Conservation (phyloP, 2,888 invertebrate species). For the Dryadula phaetusa region DNA sequence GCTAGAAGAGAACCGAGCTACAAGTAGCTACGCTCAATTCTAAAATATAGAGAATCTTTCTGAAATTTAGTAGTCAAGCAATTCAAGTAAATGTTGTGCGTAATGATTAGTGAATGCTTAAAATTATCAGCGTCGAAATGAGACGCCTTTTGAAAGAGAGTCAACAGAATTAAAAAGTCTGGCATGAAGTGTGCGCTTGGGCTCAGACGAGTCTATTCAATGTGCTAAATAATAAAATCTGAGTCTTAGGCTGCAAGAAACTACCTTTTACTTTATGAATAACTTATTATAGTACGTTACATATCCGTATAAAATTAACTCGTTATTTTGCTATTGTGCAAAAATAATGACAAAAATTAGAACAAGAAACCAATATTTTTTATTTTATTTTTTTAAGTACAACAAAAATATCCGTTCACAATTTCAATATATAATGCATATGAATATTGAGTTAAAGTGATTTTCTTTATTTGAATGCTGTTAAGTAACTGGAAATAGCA, state of each 20-base stretch:
- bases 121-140: slow-evolving; percentile 38
- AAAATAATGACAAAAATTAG: no score
- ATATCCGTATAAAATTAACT: background rate
- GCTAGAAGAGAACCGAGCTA: no score
- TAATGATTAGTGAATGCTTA: slow-evolving; percentile 12
- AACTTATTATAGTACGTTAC: background rate
- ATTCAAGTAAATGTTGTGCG: background rate
- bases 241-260: slow-evolving; percentile 32
- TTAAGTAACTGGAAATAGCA: no score
- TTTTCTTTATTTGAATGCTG: no score
- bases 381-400: no score
- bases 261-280: slow-evolving; percentile 6
- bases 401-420: no score
- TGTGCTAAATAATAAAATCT: slow-evolving; percentile 43
- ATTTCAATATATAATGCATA: no score
- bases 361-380: no score
- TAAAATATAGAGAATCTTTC: background rate
- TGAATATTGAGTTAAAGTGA: no score
- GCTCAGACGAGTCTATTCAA: slow-evolving; percentile 45
- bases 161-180: slow-evolving; percentile 46
- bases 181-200: slow-evolving; percentile 43
- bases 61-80: background rate
- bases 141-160: slow-evolving; percentile 36
- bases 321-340: no score
- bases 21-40: background rate